Conservation (phyloP, 2,113 vertebrate genomes). For the Seriola rivoliana region DNA sequence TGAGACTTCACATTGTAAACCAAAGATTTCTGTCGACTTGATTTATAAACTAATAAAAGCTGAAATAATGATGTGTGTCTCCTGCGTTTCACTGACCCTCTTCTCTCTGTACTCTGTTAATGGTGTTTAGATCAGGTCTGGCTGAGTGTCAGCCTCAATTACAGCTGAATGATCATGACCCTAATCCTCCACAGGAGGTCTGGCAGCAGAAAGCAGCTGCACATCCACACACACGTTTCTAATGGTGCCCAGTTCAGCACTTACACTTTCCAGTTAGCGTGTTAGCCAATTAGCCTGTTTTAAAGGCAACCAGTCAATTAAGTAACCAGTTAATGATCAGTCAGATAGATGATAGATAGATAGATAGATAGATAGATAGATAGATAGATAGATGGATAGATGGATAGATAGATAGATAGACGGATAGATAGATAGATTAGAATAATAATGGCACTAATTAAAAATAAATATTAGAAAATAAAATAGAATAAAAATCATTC, state of each 20-base stretch:
- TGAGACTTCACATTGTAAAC: no score
- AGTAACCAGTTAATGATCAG: no score
- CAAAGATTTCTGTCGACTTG: no score
- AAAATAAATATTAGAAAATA: no score
- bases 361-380: neutral
- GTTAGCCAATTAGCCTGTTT: neutral
- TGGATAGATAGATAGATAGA: no score
- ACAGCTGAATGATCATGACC: slow-evolving; percentile 66
- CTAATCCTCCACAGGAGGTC: slow-evolving; percentile 69
- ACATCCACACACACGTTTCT: neutral
- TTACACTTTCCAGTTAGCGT: slow-evolving; percentile 4
- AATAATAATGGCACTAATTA: no score
- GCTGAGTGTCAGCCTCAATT: slow-evolving; percentile 71
- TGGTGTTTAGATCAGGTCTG: slow-evolving; percentile 54
- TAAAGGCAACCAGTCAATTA: neutral
- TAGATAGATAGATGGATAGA: neutral
- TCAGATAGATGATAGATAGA: neutral
- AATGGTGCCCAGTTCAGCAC: slow-evolving; percentile 6
- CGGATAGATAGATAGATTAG: no score
- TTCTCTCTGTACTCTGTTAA: slow-evolving; percentile 30
- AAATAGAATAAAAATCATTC: no score
- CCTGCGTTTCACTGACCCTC: slow-evolving; percentile 4
- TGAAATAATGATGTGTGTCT: neutral
- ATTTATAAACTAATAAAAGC: neutral
- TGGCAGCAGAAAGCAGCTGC: slow-evolving; percentile 5